Evolutionary conservation across 2,888 invertebrate species (phyloP).

Genomic region (Tromatobia lineatoria): DNA sequence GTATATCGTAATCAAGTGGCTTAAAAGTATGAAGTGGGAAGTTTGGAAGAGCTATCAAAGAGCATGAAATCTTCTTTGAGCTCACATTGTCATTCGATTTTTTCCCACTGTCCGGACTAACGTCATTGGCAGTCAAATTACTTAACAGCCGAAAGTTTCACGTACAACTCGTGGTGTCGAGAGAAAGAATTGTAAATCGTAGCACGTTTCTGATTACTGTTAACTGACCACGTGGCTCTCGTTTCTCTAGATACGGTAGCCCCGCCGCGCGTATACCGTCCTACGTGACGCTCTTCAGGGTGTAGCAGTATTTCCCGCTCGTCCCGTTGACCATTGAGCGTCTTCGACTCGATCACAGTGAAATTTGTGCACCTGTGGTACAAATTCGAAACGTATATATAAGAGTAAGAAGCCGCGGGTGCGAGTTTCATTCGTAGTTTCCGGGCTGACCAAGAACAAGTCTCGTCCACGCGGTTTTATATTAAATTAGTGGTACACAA

Average conservation of each 20-base stretch:
- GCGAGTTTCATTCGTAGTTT: conserved; percentile 38
- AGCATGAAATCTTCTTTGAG: neutral
- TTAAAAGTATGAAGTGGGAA: neutral
- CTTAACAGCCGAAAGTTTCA: conserved; percentile 79
- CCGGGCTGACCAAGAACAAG: neutral
- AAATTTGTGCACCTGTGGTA: conserved; percentile 22
- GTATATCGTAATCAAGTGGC: neutral
- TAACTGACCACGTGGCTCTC: conserved; percentile 61
- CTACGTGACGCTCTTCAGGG: conserved; percentile 43
- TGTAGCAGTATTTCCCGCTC: conserved; percentile 8
- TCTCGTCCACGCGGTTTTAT: conserved; percentile 10
- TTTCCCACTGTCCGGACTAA: neutral
- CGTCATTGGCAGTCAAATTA: conserved; percentile 70
- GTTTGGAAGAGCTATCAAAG: neutral
- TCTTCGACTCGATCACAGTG: conserved; percentile 7
- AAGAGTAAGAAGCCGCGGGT: conserved; percentile 5
- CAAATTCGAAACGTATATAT: conserved; percentile 22
- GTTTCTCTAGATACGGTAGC: conserved; percentile 46
- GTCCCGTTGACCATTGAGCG: conserved; percentile 41
- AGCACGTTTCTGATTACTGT: conserved; percentile 71
- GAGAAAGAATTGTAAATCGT: conserved; percentile 75
- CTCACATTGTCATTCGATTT: neutral
- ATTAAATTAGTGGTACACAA: neutral
- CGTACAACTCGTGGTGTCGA: conserved; percentile 31
- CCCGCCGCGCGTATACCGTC: conserved; percentile 8